These are phyloP conservation scores for Caenorhabditis sp. DNA, from an alignment of 2,888 invertebrate genomes.

Conservation along the genomic window DNA sequence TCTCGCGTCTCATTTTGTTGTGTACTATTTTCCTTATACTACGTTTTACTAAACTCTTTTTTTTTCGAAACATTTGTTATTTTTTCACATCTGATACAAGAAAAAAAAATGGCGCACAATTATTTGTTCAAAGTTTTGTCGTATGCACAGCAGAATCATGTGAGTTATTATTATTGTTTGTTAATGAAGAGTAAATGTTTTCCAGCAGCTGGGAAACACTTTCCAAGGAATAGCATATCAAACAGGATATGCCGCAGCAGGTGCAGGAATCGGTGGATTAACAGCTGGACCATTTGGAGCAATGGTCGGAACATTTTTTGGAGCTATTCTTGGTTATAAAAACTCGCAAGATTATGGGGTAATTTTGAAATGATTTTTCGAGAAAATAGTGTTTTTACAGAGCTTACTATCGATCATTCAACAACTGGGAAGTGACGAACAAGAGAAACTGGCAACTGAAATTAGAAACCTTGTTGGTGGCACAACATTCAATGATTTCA, in stretches of 20 bases:
- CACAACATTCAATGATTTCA: constrained; percentile 20
- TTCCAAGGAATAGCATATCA: constrained; percentile 26
- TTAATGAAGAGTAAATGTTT: neutral
- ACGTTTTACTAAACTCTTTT: neutral
- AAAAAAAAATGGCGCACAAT: constrained; percentile 11
- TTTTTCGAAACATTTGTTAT: constrained; percentile 2
- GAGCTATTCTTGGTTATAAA: constrained; percentile 30
- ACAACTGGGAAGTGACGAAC: constrained; percentile 15
- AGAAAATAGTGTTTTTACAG: constrained; percentile 7
- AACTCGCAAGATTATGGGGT: constrained; percentile 28
- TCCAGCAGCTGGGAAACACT: constrained; percentile 21
- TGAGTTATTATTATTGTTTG: neutral
- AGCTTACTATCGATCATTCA: constrained; percentile 18
- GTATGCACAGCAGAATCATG: constrained; percentile 23
- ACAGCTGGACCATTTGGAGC: constrained; percentile 33
- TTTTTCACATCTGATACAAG: neutral
- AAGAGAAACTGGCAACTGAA: constrained; percentile 19
- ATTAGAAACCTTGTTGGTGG: constrained; percentile 28
- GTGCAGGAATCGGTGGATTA: constrained; percentile 30
- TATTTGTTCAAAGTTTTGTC: constrained; percentile 26
- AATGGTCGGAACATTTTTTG: constrained; percentile 28
- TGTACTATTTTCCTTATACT: neutral
- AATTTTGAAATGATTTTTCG: neutral
- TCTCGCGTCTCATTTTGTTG: too few species aligned
- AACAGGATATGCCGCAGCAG: constrained; percentile 27